These are phyloP conservation scores for Psettodes erumei DNA, from an alignment of 2,113 vertebrate species.

Conservation along the genomic window DNA sequence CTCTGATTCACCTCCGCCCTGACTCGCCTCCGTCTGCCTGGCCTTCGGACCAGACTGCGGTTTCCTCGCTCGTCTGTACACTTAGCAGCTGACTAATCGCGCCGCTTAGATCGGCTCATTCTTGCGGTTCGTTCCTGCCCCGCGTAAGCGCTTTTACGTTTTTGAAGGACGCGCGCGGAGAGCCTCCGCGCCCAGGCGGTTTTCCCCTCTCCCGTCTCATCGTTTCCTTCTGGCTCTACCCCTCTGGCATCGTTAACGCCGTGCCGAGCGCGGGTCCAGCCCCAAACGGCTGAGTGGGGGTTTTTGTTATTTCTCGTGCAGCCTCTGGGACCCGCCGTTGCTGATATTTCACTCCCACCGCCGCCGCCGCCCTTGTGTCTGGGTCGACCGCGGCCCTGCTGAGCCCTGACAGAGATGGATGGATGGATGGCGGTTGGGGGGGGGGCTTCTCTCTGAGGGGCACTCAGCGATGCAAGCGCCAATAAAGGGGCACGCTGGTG, in stretches of 20 bases:
- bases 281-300: background rate
- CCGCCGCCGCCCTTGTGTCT: slow-evolving; percentile 15
- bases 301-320: background rate
- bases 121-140: slow-evolving; percentile 9
- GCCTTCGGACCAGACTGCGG: background rate
- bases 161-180: slow-evolving; percentile 6
- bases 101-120: background rate
- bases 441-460: slow-evolving; percentile 12
- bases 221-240: background rate
- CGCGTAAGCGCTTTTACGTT: background rate
- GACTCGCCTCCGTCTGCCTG: background rate
- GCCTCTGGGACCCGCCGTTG: background rate
- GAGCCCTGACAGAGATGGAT: slow-evolving; percentile 50
- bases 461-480: slow-evolving; percentile 17
- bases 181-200: background rate
- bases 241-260: slow-evolving; percentile 11
- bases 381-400: slow-evolving; percentile 2
- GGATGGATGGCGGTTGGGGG: no score
- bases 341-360: slow-evolving; percentile 34
- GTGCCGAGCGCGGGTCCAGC: slow-evolving; percentile 16
- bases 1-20: background rate
- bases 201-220: slow-evolving; percentile 8
- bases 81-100: slow-evolving; percentile 19
- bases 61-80: background rate
- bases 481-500: background rate